phyloP scores from a whole-genome alignment of 2,888 invertebrate species.

The Polyommatus iphigenia region DNA sequence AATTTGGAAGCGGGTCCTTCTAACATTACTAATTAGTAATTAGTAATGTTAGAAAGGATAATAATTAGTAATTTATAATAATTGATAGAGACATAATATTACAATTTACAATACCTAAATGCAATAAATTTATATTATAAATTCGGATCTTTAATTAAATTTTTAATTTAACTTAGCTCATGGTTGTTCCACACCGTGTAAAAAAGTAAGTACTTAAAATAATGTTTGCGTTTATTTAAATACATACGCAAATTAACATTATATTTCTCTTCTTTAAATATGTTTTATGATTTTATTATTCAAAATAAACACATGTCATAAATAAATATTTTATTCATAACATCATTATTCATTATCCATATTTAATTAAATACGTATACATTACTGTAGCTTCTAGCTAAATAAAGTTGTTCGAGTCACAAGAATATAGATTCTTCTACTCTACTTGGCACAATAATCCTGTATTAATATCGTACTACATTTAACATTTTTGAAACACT shows the following conservation, averaged over 20 bases:
- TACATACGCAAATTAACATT: too few species aligned
- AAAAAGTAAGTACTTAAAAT: too few species aligned
- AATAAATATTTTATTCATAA: slow-evolving; percentile 30
- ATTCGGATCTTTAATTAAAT: not conserved
- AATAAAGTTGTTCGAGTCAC: not conserved
- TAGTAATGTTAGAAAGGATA: too few species aligned
- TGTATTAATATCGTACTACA: slow-evolving; percentile 7
- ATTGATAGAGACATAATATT: too few species aligned
- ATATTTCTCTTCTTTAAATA: not conserved
- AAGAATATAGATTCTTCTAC: not conserved
- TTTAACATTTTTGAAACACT: not conserved
- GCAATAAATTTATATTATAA: too few species aligned
- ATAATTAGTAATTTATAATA: too few species aligned
- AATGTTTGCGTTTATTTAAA: too few species aligned
- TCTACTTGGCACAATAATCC: slow-evolving; percentile 25
- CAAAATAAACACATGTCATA: not conserved
- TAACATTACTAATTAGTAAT: too few species aligned
- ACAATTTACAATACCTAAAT: too few species aligned
- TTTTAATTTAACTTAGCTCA: too few species aligned
- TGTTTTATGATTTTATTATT: not conserved
- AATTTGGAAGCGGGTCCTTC: too few species aligned
- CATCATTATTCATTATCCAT: not conserved
- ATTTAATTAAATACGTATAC: not conserved
- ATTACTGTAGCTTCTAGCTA: not conserved
- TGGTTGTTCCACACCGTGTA: too few species aligned